Evolutionary conservation across 2,888 invertebrate species (phyloP).

Genomic region (Himalopsyche kuldschensis): DNA sequence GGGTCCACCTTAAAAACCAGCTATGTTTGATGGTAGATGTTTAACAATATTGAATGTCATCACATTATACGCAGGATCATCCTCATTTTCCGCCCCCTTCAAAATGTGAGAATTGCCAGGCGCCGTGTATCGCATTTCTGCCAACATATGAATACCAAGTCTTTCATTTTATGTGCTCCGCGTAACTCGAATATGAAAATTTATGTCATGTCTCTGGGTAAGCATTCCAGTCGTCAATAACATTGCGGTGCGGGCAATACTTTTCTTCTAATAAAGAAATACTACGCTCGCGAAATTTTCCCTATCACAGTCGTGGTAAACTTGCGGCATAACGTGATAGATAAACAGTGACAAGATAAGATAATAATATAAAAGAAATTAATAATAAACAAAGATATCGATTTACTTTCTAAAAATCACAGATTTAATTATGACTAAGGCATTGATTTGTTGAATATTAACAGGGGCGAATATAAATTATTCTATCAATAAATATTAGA

Average conservation of each 20-base stretch:
- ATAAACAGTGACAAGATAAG: background rate
- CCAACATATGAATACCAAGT: background rate
- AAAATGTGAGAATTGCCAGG: background rate
- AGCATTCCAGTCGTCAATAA: background rate
- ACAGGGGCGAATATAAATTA: too few species aligned
- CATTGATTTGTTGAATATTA: too few species aligned
- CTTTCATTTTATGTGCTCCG: background rate
- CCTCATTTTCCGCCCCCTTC: background rate
- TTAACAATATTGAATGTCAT: background rate
- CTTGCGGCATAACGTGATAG: background rate
- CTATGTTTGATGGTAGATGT: background rate
- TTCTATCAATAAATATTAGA: too few species aligned
- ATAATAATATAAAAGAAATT: too few species aligned
- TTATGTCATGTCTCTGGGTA: constrained; percentile 12
- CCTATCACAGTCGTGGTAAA: background rate
- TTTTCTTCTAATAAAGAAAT: background rate
- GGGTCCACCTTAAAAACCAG: too few species aligned
- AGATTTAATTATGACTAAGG: too few species aligned
- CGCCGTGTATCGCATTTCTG: background rate
- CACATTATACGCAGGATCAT: background rate
- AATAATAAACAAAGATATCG: too few species aligned
- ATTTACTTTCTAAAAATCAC: too few species aligned
- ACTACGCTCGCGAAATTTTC: background rate
- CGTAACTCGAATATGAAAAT: constrained; percentile 19
- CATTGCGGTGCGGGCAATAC: background rate